phyloP scores from a whole-genome alignment of 2,888 invertebrate species.

The Cyrtodaria siliqua region DNA sequence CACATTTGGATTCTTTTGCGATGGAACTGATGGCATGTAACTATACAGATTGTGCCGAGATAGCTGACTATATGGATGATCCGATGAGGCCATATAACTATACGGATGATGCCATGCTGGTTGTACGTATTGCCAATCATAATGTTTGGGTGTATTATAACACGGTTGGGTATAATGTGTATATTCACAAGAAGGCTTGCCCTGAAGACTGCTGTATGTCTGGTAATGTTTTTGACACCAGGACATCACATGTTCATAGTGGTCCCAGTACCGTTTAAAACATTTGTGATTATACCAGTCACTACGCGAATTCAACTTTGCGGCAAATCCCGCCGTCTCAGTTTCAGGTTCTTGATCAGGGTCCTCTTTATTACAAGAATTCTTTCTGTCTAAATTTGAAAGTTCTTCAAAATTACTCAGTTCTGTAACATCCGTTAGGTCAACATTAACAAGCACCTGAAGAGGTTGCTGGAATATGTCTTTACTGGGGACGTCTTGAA shows the following conservation, averaged over 20 bases:
- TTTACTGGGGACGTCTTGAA: background rate
- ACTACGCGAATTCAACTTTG: too few relatives aligned
- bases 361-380: background rate
- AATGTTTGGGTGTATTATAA: background rate
- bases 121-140: background rate
- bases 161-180: too few relatives aligned
- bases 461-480: background rate
- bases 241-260: slow-evolving; percentile 74
- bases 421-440: slow-evolving; percentile 54
- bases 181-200: background rate
- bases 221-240: slow-evolving; percentile 77
- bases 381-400: slow-evolving; percentile 4
- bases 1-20: background rate
- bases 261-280: slow-evolving; percentile 78
- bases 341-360: too few relatives aligned
- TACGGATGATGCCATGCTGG: too few relatives aligned
- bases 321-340: too few relatives aligned
- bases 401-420: slow-evolving; percentile 29
- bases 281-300: slow-evolving; percentile 74
- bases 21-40: background rate
- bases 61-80: too few relatives aligned
- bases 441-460: slow-evolving; percentile 16
- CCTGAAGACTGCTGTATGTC: slow-evolving; percentile 54
- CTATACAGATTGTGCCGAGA: background rate
- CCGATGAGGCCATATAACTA: too few relatives aligned